These are phyloP conservation scores for Scaptomyza cyrtandrae DNA, from an alignment of 2,888 invertebrate genomes.

Conservation along the genomic window DNA sequence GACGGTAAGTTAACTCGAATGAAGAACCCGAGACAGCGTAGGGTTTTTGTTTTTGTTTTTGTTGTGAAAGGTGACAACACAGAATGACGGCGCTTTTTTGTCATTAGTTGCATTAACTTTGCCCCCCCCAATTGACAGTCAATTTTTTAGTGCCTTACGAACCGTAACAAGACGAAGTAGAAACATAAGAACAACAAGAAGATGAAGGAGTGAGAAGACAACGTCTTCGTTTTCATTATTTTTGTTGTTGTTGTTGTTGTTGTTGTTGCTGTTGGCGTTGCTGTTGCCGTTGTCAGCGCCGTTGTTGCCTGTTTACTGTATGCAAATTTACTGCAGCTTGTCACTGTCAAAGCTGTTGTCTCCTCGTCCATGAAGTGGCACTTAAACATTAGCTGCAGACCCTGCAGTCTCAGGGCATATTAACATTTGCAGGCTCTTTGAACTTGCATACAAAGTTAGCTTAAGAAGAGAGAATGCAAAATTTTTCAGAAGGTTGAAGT, in stretches of 20 bases:
- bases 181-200: neutral
- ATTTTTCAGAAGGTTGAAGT: no score
- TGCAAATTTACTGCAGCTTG: constrained; percentile 63
- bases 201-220: neutral
- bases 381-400: constrained; percentile 9
- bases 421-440: constrained; percentile 20
- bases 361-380: constrained; percentile 36
- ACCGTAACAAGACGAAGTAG: neutral
- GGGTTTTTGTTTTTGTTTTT: no score
- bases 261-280: constrained; percentile 43
- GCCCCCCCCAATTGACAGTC: constrained; percentile 73
- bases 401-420: constrained; percentile 17
- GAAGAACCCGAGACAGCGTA: no score
- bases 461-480: no score
- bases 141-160: constrained; percentile 54
- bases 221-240: constrained; percentile 9
- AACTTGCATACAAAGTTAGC: no score
- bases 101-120: constrained; percentile 78
- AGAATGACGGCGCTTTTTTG: constrained; percentile 60
- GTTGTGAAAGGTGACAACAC: constrained; percentile 34
- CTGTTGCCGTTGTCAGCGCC: constrained; percentile 13
- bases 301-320: constrained; percentile 57
- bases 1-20: no score
- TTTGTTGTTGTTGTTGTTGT: constrained; percentile 26
- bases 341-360: constrained; percentile 57